Evolutionary conservation across 2,888 invertebrate genomes (phyloP).

Genomic region (Polymixis lichenea): DNA sequence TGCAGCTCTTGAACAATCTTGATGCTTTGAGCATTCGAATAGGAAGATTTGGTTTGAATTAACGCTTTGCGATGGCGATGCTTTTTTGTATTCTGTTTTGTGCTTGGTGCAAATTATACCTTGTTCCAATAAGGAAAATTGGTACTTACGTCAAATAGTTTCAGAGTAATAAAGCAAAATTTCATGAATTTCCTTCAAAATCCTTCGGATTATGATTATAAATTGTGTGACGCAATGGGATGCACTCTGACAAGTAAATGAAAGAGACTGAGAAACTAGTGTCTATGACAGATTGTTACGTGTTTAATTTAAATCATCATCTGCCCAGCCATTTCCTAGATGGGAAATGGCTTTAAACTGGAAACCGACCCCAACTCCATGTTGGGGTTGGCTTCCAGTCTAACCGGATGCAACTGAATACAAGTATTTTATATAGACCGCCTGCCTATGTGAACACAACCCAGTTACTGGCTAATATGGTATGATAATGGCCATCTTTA

Average conservation of each 20-base stretch:
- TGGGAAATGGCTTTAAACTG: neutral
- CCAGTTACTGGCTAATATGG: too few relatives aligned
- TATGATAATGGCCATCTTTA: too few relatives aligned
- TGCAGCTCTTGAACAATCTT: slow-evolving; percentile 67
- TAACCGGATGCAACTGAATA: too few relatives aligned
- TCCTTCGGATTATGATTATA: neutral
- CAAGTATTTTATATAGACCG: too few relatives aligned
- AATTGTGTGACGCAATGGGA: neutral
- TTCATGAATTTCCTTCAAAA: neutral
- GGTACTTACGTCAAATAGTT: neutral
- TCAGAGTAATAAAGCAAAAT: neutral
- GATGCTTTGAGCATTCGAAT: slow-evolving; percentile 74
- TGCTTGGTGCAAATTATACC: neutral
- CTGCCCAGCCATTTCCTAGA: too few relatives aligned
- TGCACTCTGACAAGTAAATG: neutral
- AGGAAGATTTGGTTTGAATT: slow-evolving; percentile 31
- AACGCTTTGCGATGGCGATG: slow-evolving; percentile 16
- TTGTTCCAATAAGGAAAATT: neutral
- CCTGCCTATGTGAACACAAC: too few relatives aligned
- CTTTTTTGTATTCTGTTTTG: slow-evolving; percentile 25
- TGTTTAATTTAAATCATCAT: too few relatives aligned
- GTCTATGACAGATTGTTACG: neutral
- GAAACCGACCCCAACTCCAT: too few relatives aligned
- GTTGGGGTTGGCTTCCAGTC: too few relatives aligned
- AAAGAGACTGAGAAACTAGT: neutral